Conservation (phyloP, 2,797 vertebrate species). For the Garrulus glandarius region DNA sequence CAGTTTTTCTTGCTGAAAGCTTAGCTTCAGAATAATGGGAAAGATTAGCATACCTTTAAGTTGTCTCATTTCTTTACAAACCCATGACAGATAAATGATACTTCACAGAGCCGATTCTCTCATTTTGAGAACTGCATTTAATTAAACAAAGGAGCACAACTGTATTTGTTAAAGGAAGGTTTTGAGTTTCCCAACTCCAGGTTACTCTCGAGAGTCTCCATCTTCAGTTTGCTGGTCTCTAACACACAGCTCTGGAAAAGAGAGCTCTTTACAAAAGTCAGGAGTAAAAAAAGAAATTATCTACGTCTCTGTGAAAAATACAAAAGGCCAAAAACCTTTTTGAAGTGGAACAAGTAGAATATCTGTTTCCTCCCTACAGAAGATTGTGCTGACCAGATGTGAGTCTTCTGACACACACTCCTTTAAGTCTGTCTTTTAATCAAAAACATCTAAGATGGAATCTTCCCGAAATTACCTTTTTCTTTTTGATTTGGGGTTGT, state of each 20-base stretch:
- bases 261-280: neutral
- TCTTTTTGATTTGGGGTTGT: neutral
- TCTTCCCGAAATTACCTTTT: neutral
- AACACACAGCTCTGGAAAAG: neutral
- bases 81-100: constrained; percentile 55
- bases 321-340: neutral
- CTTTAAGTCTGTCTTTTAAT: neutral
- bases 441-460: neutral
- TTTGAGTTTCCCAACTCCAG: constrained; percentile 1
- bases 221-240: constrained; percentile 2
- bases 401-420: neutral
- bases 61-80: constrained; percentile 63
- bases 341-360: neutral
- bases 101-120: constrained; percentile 8
- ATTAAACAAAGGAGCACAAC: constrained; percentile 48
- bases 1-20: constrained; percentile 64
- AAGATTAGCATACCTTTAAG: constrained; percentile 64
- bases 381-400: neutral
- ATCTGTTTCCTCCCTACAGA: neutral
- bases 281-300: neutral
- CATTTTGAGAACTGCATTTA: constrained; percentile 47
- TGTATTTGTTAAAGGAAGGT: constrained; percentile 54
- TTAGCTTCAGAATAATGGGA: constrained; percentile 56
- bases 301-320: neutral
- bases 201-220: constrained; percentile 29